Conservation (phyloP, 2,113 vertebrate species). For the Salvator merianae region DNA sequence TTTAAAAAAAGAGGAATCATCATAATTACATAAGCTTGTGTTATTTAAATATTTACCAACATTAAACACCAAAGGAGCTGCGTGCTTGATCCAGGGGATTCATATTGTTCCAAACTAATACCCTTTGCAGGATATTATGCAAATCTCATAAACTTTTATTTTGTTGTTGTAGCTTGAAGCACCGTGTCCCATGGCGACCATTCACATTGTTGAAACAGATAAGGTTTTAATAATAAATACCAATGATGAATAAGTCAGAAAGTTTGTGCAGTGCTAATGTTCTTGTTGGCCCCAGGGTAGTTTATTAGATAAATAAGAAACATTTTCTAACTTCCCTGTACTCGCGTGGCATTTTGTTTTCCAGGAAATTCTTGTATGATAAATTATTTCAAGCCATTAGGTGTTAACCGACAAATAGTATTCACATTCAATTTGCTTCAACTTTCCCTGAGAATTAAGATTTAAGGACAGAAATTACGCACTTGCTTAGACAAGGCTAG, state of each 20-base stretch:
- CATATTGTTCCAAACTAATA: slow-evolving; percentile 81
- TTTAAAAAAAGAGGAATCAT: slow-evolving; percentile 75
- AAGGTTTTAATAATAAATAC: slow-evolving; percentile 88
- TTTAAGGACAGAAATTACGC: slow-evolving; percentile 63
- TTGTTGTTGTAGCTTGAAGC: slow-evolving; percentile 73
- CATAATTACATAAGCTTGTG: slow-evolving; percentile 72
- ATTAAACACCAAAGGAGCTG: slow-evolving; percentile 79
- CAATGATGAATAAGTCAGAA: slow-evolving; percentile 83
- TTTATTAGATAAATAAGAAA: slow-evolving; percentile 82
- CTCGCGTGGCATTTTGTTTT: slow-evolving; percentile 68
- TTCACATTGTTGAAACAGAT: slow-evolving; percentile 82
- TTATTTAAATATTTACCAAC: slow-evolving; percentile 87
- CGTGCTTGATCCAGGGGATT: slow-evolving; percentile 77
- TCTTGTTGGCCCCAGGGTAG: slow-evolving; percentile 72
- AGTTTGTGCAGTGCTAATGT: slow-evolving; percentile 80
- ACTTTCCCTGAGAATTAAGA: slow-evolving; percentile 59
- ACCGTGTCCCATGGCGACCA: slow-evolving; percentile 74
- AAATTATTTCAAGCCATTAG: slow-evolving; percentile 71
- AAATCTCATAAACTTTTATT: slow-evolving; percentile 80
- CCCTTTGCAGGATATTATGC: slow-evolving; percentile 78
- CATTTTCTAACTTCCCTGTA: slow-evolving; percentile 73
- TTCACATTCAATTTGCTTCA: slow-evolving; percentile 67
- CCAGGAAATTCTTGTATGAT: slow-evolving; percentile 69
- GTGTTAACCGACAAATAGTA: slow-evolving; percentile 69
- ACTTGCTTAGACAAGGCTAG: slow-evolving; percentile 59